phyloP scores from a whole-genome alignment of 1,140 invertebrate genomes.

The Drosophila baimaii region DNA sequence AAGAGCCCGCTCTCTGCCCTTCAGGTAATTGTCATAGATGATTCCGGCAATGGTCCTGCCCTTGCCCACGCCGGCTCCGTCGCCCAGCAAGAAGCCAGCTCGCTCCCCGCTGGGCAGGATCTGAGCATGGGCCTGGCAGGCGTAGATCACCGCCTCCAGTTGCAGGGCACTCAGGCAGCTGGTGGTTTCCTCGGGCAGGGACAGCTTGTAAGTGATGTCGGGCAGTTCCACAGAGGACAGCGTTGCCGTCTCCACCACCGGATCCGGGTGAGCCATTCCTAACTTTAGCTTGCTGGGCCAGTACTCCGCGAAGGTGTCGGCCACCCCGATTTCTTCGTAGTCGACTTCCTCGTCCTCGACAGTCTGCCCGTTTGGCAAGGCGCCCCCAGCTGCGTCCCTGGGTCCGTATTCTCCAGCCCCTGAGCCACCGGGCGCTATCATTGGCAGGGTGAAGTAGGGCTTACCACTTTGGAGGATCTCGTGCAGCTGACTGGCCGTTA shows the following conservation, averaged over 20 bases:
- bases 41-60: constrained; percentile 98
- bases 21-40: constrained; percentile 98
- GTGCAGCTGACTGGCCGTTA: constrained; percentile 17
- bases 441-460: constrained; percentile 17
- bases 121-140: constrained; percentile 97
- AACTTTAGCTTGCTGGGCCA: constrained; percentile 95
- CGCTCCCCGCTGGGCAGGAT: constrained; percentile 94
- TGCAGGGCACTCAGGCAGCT: constrained; percentile 97
- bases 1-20: constrained; percentile 95
- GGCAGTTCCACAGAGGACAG: constrained; percentile 97
- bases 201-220: constrained; percentile 95
- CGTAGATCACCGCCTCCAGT: constrained; percentile 97
- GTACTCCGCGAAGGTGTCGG: constrained; percentile 98
- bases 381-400: background rate
- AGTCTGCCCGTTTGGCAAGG: constrained; percentile 1
- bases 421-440: constrained; percentile 2
- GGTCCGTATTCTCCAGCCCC: background rate
- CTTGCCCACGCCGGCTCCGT: constrained; percentile 99
- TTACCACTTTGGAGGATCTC: constrained; percentile 16
- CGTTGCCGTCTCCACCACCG: constrained; percentile 99
- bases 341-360: constrained; percentile 92
- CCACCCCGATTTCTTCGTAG: constrained; percentile 98
- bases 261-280: constrained; percentile 98
- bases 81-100: constrained; percentile 98
- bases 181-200: constrained; percentile 92